Conservation (phyloP, 2,113 vertebrate genomes). For the Nothocercus julius region DNA sequence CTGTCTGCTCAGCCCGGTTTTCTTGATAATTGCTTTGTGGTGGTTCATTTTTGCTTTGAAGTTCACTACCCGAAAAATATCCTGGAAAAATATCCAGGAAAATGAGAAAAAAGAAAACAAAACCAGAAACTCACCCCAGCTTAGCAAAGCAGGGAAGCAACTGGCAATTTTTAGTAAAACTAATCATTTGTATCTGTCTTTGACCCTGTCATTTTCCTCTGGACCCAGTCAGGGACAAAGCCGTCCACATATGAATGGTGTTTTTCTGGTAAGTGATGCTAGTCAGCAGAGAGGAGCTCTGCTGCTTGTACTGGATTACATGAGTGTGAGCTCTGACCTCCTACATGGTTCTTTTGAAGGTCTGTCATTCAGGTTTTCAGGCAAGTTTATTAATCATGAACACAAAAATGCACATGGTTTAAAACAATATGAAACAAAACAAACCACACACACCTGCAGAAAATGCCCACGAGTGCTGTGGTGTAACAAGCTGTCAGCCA, state of each 20-base stretch:
- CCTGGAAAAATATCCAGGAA: neutral
- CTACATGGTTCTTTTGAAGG: neutral
- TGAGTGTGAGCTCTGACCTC: neutral
- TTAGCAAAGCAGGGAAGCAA: neutral
- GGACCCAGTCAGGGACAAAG: neutral
- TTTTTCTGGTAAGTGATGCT: neutral
- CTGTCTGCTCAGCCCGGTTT: neutral
- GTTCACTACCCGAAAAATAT: conserved; percentile 28
- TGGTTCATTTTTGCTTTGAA: conserved; percentile 5
- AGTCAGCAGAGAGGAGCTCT: neutral
- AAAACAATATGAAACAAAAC: neutral
- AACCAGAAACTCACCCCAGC: neutral
- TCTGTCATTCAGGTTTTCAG: neutral
- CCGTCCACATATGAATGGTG: fast-evolving
- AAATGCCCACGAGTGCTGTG: neutral
- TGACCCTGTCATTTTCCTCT: neutral
- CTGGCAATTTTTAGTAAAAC: neutral
- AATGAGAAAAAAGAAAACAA: neutral
- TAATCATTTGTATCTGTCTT: neutral
- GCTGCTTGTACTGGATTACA: neutral
- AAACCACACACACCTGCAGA: neutral
- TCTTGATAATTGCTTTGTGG: conserved; percentile 54
- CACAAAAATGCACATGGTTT: neutral
- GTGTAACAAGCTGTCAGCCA: neutral
- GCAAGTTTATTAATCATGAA: neutral